Conservation (phyloP, 2,797 vertebrate genomes). For the Scomberomorus guttatus region DNA sequence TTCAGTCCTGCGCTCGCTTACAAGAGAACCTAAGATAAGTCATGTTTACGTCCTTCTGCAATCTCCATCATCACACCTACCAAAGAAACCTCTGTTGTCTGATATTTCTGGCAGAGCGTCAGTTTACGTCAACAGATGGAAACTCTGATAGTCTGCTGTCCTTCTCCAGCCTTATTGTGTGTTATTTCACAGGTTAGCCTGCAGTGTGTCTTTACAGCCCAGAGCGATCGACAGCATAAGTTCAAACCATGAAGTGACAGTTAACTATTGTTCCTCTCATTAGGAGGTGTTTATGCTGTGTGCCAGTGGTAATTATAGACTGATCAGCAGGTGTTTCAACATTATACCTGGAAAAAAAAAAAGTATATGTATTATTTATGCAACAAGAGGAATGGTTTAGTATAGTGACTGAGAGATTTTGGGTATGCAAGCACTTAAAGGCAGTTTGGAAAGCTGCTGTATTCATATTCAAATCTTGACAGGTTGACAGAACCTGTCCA, state of each 20-base stretch:
- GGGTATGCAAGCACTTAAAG: neutral
- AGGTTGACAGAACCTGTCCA: neutral
- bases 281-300: neutral
- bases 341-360: neutral
- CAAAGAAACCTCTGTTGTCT: conserved; percentile 81
- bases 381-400: conserved; percentile 15
- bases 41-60: conserved; percentile 66
- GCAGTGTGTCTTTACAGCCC: conserved; percentile 36
- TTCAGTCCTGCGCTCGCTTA: conserved; percentile 43
- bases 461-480: neutral
- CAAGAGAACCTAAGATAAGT: conserved; percentile 56
- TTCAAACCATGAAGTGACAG: conserved; percentile 7
- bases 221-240: conserved; percentile 21
- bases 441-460: conserved; percentile 16
- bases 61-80: conserved; percentile 67
- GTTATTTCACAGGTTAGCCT: conserved; percentile 53
- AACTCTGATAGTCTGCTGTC: conserved; percentile 51
- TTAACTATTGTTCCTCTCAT: conserved; percentile 12
- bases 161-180: conserved; percentile 65
- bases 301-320: neutral
- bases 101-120: conserved; percentile 17
- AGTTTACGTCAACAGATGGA: conserved; percentile 59
- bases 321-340: neutral
- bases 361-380: conserved; percentile 16
- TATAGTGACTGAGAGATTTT: conserved; percentile 10